Base-by-base conservation (phyloP, 2,797 vertebrate species). In the Tapera naevia region DNA sequence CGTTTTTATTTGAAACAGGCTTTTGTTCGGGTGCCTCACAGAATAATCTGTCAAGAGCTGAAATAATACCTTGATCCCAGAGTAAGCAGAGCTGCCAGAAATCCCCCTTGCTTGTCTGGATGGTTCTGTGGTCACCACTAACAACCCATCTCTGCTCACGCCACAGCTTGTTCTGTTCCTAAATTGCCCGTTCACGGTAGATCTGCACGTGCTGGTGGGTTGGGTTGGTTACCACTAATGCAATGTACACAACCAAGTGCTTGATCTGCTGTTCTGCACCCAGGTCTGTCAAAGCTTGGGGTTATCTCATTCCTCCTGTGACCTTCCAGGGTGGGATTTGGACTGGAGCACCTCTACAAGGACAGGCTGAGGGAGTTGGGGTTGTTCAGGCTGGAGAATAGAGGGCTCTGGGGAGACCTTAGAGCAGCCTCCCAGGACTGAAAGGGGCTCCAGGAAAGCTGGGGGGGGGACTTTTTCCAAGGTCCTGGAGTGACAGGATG, bases 1-100 rank as follows among this genome's bases (percentile, higher is more conserved):
- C 32, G 10, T 45, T 21, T 37, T 35, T 25, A 23, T 51, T 51
- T 35, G 57, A 50, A 81, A 18, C 56, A 62, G 45, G 15, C 80
- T 74, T 73, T 56, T 65, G 46, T 82, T 90, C 73, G 56, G 78
- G 43, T 61, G 60, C 53, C 67, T 91, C n/a, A 3, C 48, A 33
- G 70, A 56, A 16, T 56, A 24, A 76, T 41, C 67, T 74, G 78
- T 64, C 86, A 32, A 43, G 53, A 74, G 69, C 50, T 93, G 91
- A 32, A 85, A 54, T 82, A 57, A 91, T 50, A 64, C 86, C 83
- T 89, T 89, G 83, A 66, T 81, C 83, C 66, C 33, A 10, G 74
- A 67, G 45, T 7, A 1, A 9, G 56, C 12, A 53, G 27, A n/a
- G 48, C 78, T 85, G 84, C 80, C 92, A 92, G 72, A 65, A 74